Evolutionary conservation across 2,113 vertebrate genomes (phyloP).

Genomic region (Petroica traversi): DNA sequence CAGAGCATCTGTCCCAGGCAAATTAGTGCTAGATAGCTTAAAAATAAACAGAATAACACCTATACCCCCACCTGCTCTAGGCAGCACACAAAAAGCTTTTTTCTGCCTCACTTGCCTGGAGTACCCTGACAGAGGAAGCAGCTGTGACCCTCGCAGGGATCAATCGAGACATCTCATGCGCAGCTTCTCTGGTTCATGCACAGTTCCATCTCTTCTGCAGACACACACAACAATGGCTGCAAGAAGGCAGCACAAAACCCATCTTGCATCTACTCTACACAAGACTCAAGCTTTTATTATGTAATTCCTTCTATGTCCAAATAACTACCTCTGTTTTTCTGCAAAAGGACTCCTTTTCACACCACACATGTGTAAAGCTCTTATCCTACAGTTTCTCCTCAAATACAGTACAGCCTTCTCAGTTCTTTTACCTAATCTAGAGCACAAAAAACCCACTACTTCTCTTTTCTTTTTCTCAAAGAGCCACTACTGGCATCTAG

Average conservation of each 20-base stretch:
- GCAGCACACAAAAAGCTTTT: not conserved
- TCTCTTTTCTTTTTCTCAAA: not conserved
- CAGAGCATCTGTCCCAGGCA: not conserved
- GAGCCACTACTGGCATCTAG: not conserved
- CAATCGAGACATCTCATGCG: not conserved
- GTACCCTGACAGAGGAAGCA: not conserved
- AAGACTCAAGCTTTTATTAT: not conserved
- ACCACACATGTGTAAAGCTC: accelerated
- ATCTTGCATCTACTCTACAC: not conserved
- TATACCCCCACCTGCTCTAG: not conserved
- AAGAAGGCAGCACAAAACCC: not conserved
- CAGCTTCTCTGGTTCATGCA: not conserved
- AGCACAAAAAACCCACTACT: not conserved
- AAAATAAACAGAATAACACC: not conserved
- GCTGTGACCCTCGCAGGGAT: not conserved
- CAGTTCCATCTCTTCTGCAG: not conserved
- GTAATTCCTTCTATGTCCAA: accelerated
- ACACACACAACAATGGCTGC: not conserved
- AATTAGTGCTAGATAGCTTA: not conserved
- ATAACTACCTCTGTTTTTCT: not conserved
- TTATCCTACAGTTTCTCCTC: not conserved
- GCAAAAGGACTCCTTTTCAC: not conserved
- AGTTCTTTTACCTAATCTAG: not conserved
- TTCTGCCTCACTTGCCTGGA: not conserved
- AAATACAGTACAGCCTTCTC: not conserved